phyloP scores from a whole-genome alignment of 2,888 invertebrate genomes.

The Noctuana brunneofusca region DNA sequence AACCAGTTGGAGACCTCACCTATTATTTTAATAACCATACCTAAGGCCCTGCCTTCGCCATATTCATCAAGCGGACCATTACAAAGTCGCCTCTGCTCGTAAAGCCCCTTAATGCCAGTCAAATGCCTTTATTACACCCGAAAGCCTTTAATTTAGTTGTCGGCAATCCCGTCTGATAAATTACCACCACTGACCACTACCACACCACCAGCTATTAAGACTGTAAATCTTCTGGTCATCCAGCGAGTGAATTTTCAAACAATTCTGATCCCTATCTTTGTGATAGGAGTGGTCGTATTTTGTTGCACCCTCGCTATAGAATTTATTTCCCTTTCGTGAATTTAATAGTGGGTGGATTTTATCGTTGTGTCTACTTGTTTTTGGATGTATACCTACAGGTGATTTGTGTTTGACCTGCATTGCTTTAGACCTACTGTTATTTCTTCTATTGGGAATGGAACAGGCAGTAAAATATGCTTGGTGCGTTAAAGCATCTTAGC shows the following conservation, averaged over 20 bases:
- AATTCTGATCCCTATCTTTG: conserved; percentile 31
- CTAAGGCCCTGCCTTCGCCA: neutral
- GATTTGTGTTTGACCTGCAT: neutral
- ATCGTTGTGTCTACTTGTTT: conserved; percentile 24
- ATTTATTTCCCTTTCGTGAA: conserved; percentile 31
- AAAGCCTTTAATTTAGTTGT: conserved; percentile 66
- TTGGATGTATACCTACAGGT: neutral
- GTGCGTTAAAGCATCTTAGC: no score
- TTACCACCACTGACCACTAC: conserved; percentile 51
- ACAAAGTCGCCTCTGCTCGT: conserved; percentile 28
- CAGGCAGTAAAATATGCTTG: no score
- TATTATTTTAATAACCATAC: conserved; percentile 32
- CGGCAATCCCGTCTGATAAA: conserved; percentile 55
- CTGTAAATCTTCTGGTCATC: conserved; percentile 64
- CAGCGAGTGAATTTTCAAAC: conserved; percentile 32
- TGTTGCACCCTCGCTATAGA: conserved; percentile 28
- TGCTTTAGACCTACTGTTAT: neutral
- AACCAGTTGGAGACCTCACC: conserved; percentile 8
- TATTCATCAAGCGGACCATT: conserved; percentile 29
- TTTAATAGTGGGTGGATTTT: conserved; percentile 28
- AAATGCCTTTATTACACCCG: conserved; percentile 46
- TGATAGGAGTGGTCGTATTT: conserved; percentile 25
- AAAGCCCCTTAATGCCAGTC: conserved; percentile 33
- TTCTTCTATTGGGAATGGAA: neutral
- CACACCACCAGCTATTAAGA: conserved; percentile 72